These are phyloP conservation scores for Otolemur garnettii DNA, from an alignment of 2,113 vertebrate genomes.

Conservation along the genomic window DNA sequence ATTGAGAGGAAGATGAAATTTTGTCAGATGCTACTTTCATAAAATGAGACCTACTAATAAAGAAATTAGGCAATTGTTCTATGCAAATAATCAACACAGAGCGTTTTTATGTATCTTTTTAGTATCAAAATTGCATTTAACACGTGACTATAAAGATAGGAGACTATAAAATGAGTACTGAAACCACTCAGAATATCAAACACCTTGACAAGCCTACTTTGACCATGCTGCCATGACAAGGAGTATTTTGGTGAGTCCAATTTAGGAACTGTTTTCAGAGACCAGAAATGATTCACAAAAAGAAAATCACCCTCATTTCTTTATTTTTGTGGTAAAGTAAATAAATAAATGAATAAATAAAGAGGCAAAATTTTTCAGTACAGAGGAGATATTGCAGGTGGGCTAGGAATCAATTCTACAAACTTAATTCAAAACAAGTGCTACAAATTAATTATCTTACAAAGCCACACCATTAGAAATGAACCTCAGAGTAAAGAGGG, in stretches of 20 bases:
- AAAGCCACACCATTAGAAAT: background rate
- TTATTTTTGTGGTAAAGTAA: background rate
- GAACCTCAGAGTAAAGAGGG: background rate
- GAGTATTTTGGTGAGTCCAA: constrained; percentile 60
- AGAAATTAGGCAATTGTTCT: constrained; percentile 28
- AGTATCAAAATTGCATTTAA: background rate
- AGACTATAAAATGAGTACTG: background rate
- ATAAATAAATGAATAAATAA: background rate
- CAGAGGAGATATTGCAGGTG: background rate
- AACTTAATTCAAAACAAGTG: constrained; percentile 38
- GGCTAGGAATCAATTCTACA: background rate
- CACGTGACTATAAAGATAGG: background rate
- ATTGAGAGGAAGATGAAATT: constrained; percentile 40
- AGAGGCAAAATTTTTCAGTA: background rate
- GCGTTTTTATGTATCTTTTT: background rate
- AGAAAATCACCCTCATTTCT: constrained; percentile 36
- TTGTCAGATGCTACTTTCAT: background rate
- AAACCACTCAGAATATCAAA: background rate
- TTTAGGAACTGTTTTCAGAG: constrained; percentile 64
- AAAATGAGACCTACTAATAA: constrained; percentile 47
- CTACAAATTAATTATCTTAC: background rate
- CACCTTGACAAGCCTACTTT: background rate
- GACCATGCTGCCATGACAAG: background rate
- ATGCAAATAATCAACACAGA: background rate
- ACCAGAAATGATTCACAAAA: constrained; percentile 61